phyloP scores from a whole-genome alignment of 2,797 vertebrate genomes.

The Thripadectes ignobilis region DNA sequence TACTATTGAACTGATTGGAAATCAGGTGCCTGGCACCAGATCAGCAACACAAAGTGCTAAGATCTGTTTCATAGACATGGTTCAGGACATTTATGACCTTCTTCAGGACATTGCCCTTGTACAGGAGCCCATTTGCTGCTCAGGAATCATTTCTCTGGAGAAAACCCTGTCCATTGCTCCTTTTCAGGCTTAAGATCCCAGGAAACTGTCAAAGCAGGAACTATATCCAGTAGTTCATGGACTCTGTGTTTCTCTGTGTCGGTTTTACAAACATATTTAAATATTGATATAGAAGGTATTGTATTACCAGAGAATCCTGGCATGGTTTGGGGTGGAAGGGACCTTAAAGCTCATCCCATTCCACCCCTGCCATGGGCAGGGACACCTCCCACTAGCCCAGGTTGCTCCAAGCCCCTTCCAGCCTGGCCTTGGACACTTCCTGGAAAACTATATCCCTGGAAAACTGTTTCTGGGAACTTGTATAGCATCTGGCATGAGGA shows the following conservation, averaged over 20 bases:
- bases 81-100: neutral
- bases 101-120: neutral
- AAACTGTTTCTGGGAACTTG: accelerated
- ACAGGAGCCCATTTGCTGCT: neutral
- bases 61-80: neutral
- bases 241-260: accelerated
- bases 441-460: neutral
- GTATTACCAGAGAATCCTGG: neutral
- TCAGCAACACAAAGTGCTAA: neutral
- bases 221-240: accelerated
- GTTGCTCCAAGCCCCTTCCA: accelerated
- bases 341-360: neutral
- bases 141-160: too few species aligned
- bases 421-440: neutral
- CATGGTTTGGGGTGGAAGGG: neutral
- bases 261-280: neutral
- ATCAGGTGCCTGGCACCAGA: accelerated
- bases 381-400: neutral
- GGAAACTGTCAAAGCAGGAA: neutral
- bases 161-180: neutral
- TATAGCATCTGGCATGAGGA: neutral
- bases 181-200: neutral
- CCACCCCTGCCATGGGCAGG: neutral
- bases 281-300: neutral
- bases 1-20: neutral